Evolutionary conservation across 2,113 vertebrate species (phyloP).

Genomic region (Lonchura striata): DNA sequence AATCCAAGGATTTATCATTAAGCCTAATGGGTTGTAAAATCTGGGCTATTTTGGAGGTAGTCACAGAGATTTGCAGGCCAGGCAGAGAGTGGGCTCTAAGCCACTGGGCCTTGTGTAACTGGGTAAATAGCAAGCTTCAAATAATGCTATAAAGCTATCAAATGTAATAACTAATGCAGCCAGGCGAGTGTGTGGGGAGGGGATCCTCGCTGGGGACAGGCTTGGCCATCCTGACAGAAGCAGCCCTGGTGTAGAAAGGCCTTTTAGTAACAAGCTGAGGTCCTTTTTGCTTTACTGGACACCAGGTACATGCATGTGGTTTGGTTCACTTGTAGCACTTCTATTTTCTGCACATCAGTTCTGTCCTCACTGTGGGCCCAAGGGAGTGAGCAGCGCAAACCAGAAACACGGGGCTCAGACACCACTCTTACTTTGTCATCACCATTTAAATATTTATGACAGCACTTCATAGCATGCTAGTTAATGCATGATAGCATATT

Average conservation of each 20-base stretch:
- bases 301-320: fast-evolving
- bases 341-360: neutral
- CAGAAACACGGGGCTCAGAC: neutral
- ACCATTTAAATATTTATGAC: conserved; percentile 30
- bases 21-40: conserved; percentile 50
- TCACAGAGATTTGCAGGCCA: conserved; percentile 37
- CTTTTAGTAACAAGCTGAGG: neutral
- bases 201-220: neutral
- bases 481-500: neutral
- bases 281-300: neutral
- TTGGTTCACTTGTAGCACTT: fast-evolving
- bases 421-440: neutral
- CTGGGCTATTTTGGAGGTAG: conserved; percentile 51
- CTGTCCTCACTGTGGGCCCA: neutral
- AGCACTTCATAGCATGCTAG: neutral
- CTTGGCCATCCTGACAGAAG: neutral
- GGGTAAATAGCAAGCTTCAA: conserved; percentile 67
- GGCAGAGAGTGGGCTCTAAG: neutral
- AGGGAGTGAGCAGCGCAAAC: neutral
- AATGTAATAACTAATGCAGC: conserved; percentile 40
- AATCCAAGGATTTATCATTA: conserved; percentile 58
- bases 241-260: neutral
- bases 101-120: neutral
- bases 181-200: neutral
- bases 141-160: conserved; percentile 58